A percentile compares a stretch with the other conserved stretches of the same genome.
Evolutionary conservation across 2,797 vertebrate genomes (phyloP).

Genomic region (Channallabes apus): DNA sequence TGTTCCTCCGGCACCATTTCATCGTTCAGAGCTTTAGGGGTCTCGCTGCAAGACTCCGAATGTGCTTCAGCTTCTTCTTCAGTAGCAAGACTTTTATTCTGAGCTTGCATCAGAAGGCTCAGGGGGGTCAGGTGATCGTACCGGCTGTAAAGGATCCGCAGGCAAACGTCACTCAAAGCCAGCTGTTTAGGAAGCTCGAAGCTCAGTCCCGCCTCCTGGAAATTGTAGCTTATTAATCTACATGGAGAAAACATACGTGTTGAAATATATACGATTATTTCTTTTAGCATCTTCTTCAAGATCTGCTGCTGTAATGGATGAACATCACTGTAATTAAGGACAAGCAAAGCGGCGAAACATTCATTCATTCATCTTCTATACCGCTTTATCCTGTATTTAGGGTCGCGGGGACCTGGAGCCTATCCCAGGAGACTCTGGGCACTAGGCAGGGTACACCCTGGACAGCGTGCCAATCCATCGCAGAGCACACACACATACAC

Average conservation of each 20-base stretch:
- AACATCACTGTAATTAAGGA: neutral
- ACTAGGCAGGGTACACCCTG: no score
- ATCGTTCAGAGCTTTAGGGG: neutral
- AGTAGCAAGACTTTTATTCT: conserved; percentile 20
- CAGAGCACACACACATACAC: no score
- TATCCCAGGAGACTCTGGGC: no score
- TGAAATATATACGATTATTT: neutral
- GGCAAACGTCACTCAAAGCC: conserved; percentile 72
- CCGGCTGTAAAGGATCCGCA: conserved; percentile 82
- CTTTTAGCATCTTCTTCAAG: neutral
- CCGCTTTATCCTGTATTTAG: no score
- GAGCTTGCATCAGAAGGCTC: conserved; percentile 46
- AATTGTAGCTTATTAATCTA: conserved; percentile 79
- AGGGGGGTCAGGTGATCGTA: conserved; percentile 84
- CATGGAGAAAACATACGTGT: neutral
- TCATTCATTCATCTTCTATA: no score
- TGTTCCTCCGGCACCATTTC: conserved; percentile 23
- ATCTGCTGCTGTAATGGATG: neutral
- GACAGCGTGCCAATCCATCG: no score
- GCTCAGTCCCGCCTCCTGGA: conserved; percentile 69
- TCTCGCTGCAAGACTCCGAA: neutral
- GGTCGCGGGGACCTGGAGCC: no score
- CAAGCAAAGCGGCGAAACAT: no score
- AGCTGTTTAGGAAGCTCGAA: conserved; percentile 84
- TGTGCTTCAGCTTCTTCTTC: conserved; percentile 14